Evolutionary conservation across 2,113 vertebrate genomes (phyloP).

Genomic region (Ornithorhynchus anatinus): DNA sequence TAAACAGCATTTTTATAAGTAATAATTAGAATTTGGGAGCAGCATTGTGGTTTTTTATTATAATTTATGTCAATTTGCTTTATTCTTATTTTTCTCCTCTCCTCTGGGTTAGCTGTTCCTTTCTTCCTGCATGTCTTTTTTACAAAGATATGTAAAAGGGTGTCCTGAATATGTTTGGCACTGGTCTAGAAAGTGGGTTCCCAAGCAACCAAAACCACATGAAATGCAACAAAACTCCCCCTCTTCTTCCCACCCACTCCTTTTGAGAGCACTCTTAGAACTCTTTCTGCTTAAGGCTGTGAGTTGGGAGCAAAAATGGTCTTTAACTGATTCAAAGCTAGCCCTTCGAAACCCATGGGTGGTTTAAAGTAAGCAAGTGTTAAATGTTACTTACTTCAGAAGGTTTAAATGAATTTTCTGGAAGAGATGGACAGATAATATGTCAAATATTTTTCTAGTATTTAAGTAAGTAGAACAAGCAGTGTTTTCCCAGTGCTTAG

Average conservation of each 20-base stretch:
- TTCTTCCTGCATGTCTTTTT: not conserved
- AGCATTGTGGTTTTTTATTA: too few relatives aligned
- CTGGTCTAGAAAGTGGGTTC: constrained; percentile 65
- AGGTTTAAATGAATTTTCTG: too few relatives aligned
- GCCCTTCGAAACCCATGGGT: not conserved
- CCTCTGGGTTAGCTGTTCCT: too few relatives aligned
- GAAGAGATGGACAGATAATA: constrained; percentile 16
- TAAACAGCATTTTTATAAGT: too few relatives aligned
- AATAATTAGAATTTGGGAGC: too few relatives aligned
- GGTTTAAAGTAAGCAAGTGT: not conserved
- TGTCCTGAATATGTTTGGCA: constrained; percentile 48
- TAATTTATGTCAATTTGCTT: not conserved
- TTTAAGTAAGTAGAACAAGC: constrained; percentile 51
- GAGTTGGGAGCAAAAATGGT: constrained; percentile 6
- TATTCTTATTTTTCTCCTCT: not conserved
- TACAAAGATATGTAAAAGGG: constrained; percentile 48
- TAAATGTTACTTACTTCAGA: not conserved
- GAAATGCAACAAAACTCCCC: constrained; percentile 54
- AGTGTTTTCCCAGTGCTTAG: too few relatives aligned
- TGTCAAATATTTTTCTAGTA: constrained; percentile 45
- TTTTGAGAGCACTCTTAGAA: too few relatives aligned
- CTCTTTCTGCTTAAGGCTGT: constrained; percentile 4
- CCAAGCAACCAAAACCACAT: constrained; percentile 61
- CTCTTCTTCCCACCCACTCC: not conserved
- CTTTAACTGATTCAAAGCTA: not conserved